A percentile compares a stretch with the other conserved stretches of the same genome.
Evolutionary conservation across 2,113 vertebrate species (phyloP).

Genomic region (Myodes glareolus): DNA sequence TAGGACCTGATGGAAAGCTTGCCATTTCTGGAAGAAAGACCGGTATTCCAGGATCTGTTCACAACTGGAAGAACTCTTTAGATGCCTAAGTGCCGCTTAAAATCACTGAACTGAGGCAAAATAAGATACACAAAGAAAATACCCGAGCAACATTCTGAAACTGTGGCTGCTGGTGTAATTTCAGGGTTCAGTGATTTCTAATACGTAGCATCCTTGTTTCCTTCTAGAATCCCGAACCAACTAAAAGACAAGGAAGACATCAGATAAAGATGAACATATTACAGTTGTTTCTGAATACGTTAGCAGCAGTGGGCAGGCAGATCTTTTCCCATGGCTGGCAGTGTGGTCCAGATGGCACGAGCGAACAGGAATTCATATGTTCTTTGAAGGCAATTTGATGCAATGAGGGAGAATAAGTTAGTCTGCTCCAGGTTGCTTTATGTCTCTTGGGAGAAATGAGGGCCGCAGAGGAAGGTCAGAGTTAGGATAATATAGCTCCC

Average conservation of each 20-base stretch:
- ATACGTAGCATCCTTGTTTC: not conserved
- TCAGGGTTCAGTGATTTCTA: not conserved
- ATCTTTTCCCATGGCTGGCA: not conserved
- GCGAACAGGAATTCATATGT: not conserved
- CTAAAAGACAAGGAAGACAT: not conserved
- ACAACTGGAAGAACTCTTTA: not conserved
- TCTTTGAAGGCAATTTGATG: not conserved
- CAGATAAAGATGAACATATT: not conserved
- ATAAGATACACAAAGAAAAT: slow-evolving; percentile 24
- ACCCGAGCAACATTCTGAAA: not conserved
- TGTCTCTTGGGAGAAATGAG: not conserved
- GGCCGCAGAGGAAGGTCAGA: not conserved
- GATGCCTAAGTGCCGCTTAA: not conserved
- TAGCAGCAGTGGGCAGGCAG: not conserved
- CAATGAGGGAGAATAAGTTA: not conserved
- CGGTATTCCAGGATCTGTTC: not conserved
- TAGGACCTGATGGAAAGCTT: not conserved
- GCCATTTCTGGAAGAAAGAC: slow-evolving; percentile 28
- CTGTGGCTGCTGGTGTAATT: not conserved
- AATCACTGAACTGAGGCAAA: not conserved
- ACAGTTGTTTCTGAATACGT: not conserved
- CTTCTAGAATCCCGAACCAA: not conserved
- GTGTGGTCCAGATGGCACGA: not conserved
- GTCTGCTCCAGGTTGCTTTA: not conserved
- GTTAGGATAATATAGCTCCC: not conserved